Conservation (phyloP, 2,888 invertebrate genomes). For the Ischnura elegans region DNA sequence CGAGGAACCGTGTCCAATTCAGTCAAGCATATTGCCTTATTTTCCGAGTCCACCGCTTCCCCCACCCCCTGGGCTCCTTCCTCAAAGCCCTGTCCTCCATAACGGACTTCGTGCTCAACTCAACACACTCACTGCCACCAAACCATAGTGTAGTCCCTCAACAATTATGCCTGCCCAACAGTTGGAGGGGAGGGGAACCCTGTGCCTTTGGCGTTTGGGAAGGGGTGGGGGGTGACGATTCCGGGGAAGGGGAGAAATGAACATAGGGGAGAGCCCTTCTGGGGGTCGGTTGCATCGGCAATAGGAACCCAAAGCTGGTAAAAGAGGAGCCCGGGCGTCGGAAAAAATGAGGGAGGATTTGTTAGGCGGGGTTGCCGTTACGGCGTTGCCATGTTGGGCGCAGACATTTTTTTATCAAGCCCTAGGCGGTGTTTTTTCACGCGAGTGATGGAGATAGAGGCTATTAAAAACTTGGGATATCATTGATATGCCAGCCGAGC, state of each 20-base stretch:
- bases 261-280: neutral
- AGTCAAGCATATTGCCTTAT: neutral
- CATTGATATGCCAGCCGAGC: neutral
- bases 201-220: neutral
- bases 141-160: neutral
- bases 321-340: conserved; percentile 30
- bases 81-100: neutral
- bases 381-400: conserved; percentile 37
- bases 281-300: conserved; percentile 61
- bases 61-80: neutral
- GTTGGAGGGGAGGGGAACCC: conserved; percentile 15
- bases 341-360: conserved; percentile 60
- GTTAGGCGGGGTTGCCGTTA: conserved; percentile 63
- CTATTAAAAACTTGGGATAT: neutral
- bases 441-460: neutral
- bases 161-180: conserved; percentile 52
- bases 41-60: too few relatives aligned
- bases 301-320: conserved; percentile 68
- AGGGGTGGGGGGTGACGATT: neutral
- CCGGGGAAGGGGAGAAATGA: neutral
- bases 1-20: neutral
- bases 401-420: conserved; percentile 38
- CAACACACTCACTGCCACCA: neutral
- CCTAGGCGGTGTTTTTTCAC: neutral
- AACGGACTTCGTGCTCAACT: conserved; percentile 14